A percentile compares a stretch with the other conserved stretches of the same genome.
phyloP scores from a whole-genome alignment of 1,140 invertebrate genomes.

The Euschistus heros region DNA sequence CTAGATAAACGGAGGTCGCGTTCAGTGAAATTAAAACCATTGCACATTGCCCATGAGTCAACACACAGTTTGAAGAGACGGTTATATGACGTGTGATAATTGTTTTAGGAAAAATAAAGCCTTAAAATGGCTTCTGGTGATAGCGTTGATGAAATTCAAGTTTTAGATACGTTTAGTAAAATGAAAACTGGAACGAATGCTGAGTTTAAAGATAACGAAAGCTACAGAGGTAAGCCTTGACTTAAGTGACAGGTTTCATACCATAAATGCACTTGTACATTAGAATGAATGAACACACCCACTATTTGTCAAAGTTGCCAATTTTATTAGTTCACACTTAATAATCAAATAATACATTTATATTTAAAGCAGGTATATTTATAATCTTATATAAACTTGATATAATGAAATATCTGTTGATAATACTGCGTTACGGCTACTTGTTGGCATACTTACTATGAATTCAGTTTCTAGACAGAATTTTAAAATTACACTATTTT shows the following conservation, averaged over 20 bases:
- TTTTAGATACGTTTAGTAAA: conserved; percentile 38
- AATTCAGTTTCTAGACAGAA: too few relatives aligned
- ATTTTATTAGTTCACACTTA: too few relatives aligned
- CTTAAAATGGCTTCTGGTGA: conserved; percentile 58
- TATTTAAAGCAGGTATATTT: too few relatives aligned
- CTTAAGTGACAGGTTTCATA: neutral
- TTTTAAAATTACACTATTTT: too few relatives aligned
- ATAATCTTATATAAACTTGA: too few relatives aligned
- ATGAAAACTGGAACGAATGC: conserved; percentile 25
- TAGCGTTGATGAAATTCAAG: conserved; percentile 52
- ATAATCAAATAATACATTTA: too few relatives aligned
- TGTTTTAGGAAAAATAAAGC: conserved; percentile 1
- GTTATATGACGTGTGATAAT: conserved; percentile 13
- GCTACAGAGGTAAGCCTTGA: conserved; percentile 6
- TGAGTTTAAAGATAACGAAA: conserved; percentile 21
- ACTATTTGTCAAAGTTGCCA: neutral
- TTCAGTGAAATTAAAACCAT: neutral
- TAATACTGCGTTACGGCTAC: too few relatives aligned
- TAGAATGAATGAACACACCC: neutral
- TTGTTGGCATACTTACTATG: too few relatives aligned
- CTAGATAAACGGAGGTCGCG: neutral
- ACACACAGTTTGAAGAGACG: neutral
- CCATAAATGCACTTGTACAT: neutral
- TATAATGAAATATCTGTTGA: too few relatives aligned
- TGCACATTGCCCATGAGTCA: neutral